Base-by-base conservation (phyloP, 2,797 vertebrate species). In the Gastrophryne carolinensis region DNA sequence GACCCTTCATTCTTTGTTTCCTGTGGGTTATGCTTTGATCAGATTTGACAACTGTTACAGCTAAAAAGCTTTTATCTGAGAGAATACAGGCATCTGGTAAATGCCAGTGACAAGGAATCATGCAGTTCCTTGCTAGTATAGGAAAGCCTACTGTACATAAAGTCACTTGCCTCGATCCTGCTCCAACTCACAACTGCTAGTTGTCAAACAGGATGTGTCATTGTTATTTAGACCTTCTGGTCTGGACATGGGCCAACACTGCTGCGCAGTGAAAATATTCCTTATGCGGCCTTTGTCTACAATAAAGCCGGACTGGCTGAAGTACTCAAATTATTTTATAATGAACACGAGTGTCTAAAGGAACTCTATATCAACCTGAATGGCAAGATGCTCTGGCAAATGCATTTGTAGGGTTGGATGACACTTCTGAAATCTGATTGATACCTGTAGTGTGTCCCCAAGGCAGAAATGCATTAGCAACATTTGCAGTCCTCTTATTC, bases 101-200 rank as follows among this genome's bases (percentile, higher is more conserved):
- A 56, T 41, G 54, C 52, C 66, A 57, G 57, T 56, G 66, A 56
- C 21, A 12, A 41, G n/a, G 1, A 24, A 41, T 41, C 30, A 65
- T 17, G 30, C 21, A 41, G 10, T 56, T 56, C 23, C n/a, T 69
- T 39, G 34, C n/a, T 30, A 56, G 57, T 21, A 19, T 21, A 26
- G 44, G 56, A 19, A n/a, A n/a, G 11, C 2, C 15, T 54, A 44
- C 13, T 56, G 71, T 37, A 32, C 19, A 39, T 15, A 62, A 44
- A n/a, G n/a, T n/a, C n/a, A n/a, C n/a, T n/a, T n/a, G n/a, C n/a
- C n/a, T n/a, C n/a, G n/a, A n/a, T n/a, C n/a, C 39, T 35, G 54
- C 63, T 63, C 47, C 58, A 50, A 37, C 54, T 29, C 32, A 50
- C 37, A 49, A 50, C 62, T 49, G 72, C 57, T 60, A 66, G 63